These are phyloP conservation scores for Steromphala cineraria DNA, from an alignment of 2,888 invertebrate genomes.

Conservation along the genomic window DNA sequence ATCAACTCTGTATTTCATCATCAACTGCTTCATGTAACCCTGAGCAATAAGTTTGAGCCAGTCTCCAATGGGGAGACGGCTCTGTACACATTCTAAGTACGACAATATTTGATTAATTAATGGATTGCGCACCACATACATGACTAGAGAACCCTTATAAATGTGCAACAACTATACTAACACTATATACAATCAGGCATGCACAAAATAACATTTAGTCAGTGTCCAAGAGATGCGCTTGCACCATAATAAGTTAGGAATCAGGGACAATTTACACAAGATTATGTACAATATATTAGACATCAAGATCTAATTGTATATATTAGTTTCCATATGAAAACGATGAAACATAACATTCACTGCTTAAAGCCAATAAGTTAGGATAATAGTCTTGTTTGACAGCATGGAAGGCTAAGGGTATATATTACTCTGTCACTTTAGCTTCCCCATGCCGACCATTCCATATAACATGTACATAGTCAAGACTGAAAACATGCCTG, in stretches of 20 bases:
- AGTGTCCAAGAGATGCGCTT: background rate
- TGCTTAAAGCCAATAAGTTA: no score
- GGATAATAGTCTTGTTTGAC: no score
- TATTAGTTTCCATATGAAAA: conserved; percentile 5
- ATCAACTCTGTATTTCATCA: conserved; percentile 12
- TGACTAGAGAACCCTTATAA: background rate
- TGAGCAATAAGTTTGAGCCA: background rate
- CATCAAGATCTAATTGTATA: background rate
- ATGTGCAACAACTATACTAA: conserved; percentile 3
- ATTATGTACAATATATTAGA: conserved; percentile 6
- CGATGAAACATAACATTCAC: background rate
- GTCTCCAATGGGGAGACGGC: background rate
- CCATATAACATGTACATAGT: no score
- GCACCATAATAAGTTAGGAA: conserved; percentile 15
- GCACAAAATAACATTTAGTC: background rate
- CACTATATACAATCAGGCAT: conserved; percentile 5
- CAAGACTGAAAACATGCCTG: no score
- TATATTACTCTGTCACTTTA: no score
- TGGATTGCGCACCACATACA: conserved; percentile 1
- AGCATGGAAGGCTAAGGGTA: no score
- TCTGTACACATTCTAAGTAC: conserved; percentile 3
- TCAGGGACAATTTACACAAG: conserved; percentile 9
- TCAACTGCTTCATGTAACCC: background rate
- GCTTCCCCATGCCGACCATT: no score
- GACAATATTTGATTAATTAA: conserved; percentile 18